phyloP scores from a whole-genome alignment of 2,797 vertebrate species.

The Anguilla anguilla region DNA sequence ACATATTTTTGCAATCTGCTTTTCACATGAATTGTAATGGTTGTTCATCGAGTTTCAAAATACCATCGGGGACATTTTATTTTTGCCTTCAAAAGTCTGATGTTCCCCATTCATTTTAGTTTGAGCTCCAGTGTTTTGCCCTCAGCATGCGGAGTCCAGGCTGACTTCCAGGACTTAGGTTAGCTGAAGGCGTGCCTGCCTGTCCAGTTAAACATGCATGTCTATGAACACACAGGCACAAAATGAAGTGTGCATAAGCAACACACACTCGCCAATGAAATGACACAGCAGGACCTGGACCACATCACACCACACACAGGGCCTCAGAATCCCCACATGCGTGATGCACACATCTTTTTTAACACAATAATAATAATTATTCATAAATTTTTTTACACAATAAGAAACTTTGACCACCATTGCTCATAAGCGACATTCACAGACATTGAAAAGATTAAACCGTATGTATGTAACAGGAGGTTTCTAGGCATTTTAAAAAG shows the following conservation, averaged over 20 bases:
- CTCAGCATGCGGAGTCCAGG: too few species aligned
- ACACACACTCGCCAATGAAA: neutral
- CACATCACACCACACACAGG: neutral
- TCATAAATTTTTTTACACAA: neutral
- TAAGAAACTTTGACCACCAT: neutral
- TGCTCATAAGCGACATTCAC: neutral
- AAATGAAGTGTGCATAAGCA: neutral
- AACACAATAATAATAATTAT: neutral
- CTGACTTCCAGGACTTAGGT: too few species aligned
- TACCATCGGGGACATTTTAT: too few species aligned
- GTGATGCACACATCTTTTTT: neutral
- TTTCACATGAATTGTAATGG: too few species aligned
- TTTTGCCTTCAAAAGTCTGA: too few species aligned
- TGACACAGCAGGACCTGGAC: neutral
- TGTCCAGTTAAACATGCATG: too few species aligned
- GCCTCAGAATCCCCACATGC: neutral
- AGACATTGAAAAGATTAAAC: neutral
- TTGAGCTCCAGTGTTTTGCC: too few species aligned
- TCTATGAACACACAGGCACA: neutral
- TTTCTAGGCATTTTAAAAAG: too few species aligned
- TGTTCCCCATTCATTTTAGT: too few species aligned
- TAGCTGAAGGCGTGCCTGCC: too few species aligned
- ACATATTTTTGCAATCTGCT: too few species aligned
- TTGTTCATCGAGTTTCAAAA: too few species aligned
- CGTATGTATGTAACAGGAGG: neutral